These are phyloP conservation scores for Typhlichthys subterraneus DNA, from an alignment of 2,797 vertebrate species.

Conservation along the genomic window DNA sequence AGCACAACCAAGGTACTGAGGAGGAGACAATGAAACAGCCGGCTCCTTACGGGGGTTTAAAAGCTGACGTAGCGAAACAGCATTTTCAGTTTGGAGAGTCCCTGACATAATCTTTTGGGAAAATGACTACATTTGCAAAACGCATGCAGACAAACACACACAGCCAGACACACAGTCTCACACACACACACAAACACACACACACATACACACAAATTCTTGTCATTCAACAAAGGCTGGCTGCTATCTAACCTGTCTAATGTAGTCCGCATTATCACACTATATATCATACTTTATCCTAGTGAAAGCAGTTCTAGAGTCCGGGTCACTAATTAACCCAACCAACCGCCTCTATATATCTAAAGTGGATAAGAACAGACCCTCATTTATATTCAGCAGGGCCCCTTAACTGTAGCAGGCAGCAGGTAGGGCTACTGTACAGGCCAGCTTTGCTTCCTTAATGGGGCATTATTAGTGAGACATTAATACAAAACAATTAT, in stretches of 20 bases:
- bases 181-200: background rate
- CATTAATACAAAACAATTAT: slow-evolving; percentile 64
- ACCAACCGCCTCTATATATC: slow-evolving; percentile 52
- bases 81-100: background rate
- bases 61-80: slow-evolving; percentile 18
- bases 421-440: slow-evolving; percentile 48
- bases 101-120: no score
- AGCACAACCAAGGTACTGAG: slow-evolving; percentile 16
- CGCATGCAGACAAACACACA: background rate
- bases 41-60: background rate
- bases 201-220: slow-evolving; percentile 26
- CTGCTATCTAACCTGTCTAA: slow-evolving; percentile 24
- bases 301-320: slow-evolving; percentile 41
- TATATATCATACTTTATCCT: slow-evolving; percentile 47
- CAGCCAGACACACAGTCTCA: background rate
- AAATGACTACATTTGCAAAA: no score
- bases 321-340: slow-evolving; percentile 61
- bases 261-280: slow-evolving; percentile 14
- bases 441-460: slow-evolving; percentile 53
- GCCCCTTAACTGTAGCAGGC: slow-evolving; percentile 35
- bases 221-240: slow-evolving; percentile 17
- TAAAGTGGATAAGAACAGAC: slow-evolving; percentile 28
- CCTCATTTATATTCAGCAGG: slow-evolving; percentile 59
- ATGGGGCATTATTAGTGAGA: slow-evolving; percentile 58
- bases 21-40: slow-evolving; percentile 9